Base-by-base conservation (phyloP, 2,888 invertebrate species). In the Campoplex capitator region DNA sequence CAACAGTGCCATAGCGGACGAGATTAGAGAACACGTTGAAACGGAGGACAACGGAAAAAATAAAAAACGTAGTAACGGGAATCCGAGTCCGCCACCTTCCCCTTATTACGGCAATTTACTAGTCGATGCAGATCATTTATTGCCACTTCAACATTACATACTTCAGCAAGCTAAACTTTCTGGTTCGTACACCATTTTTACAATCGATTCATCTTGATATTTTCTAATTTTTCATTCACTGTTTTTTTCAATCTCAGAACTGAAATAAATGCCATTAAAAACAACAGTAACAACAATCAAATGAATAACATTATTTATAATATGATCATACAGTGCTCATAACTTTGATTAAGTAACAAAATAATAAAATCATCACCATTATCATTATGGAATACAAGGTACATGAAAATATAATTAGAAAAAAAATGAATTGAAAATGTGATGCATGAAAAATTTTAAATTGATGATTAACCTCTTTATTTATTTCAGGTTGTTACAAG, bases 61-160 rank as follows among this genome's bases (percentile, higher is more conserved):
- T 78, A 78, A 94, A 86, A 94, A 93, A 48, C 92, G 93, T 45
- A 93, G 92, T 82, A 94, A 94, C 68, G 94, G 94, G 18, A 94
- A 94, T 89, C 93, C 94, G 51, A 94, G 94, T 90, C 93, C 94
- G 32, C 93, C 94, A n/a, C 91, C 94, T 11, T 93, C 93, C 11
- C 93, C 94, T 2, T 94, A 92, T 87, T 94, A 94, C 68, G 94
- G 94, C 32, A 94, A 94, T 85, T 89, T 94, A 28, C 85, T 94
- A 81, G 91, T 95, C 67, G 95, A 95, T 83, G 92, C 94, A 90
- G 96, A 96, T 90, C 98, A 98, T 93, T 95, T 98, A 88, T 94
- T 98, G 92, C 98, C 98, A 13, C 95, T 98, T 88, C 98, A 98
- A 94, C 97, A 98, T 94, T 98, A 98, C 92, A 97, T 98, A 90